Evolutionary conservation across 2,888 invertebrate species (phyloP).

Genomic region (Apantesis nais): DNA sequence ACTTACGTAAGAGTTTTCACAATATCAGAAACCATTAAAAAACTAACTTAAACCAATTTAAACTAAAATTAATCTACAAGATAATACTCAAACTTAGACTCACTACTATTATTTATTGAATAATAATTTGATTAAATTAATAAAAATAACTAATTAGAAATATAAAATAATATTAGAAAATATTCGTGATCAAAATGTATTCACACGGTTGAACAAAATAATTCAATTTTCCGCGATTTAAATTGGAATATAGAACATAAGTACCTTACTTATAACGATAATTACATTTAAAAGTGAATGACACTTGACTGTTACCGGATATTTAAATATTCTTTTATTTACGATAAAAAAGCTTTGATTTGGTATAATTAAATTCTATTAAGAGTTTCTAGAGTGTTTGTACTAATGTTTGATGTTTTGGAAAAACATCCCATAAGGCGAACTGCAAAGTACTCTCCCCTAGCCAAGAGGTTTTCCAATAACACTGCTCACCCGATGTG

Average conservation of each 20-base stretch:
- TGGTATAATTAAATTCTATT: neutral
- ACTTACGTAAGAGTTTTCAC: too few relatives aligned
- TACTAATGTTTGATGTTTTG: neutral
- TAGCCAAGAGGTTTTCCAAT: too few relatives aligned
- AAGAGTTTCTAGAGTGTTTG: neutral
- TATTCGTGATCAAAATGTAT: neutral
- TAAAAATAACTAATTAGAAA: neutral
- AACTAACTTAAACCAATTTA: too few relatives aligned
- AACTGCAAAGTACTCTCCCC: too few relatives aligned
- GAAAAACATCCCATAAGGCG: too few relatives aligned
- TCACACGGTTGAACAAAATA: neutral
- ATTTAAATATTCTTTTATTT: neutral
- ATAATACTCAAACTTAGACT: too few relatives aligned
- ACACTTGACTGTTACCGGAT: neutral
- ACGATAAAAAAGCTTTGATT: too few relatives aligned
- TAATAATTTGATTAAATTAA: neutral
- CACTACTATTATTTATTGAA: neutral
- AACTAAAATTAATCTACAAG: too few relatives aligned
- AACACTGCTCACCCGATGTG: too few relatives aligned
- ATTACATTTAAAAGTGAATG: neutral
- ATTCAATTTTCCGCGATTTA: neutral
- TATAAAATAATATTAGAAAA: neutral
- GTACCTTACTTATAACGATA: neutral
- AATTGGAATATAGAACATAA: neutral
- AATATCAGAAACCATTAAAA: too few relatives aligned